These are phyloP conservation scores for Netelia virgata DNA, from an alignment of 2,888 invertebrate species.

Conservation along the genomic window DNA sequence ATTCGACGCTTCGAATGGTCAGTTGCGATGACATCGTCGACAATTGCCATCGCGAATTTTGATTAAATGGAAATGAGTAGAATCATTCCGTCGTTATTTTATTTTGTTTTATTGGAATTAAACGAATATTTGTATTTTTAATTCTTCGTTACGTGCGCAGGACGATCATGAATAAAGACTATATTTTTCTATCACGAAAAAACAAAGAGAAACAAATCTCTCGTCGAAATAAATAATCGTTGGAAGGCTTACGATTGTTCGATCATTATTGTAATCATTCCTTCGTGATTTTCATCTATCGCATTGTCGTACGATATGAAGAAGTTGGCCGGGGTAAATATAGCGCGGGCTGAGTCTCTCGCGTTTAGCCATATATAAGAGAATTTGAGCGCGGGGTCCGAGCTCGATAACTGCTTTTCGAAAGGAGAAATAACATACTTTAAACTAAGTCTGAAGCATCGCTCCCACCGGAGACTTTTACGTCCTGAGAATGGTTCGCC, in stretches of 20 bases:
- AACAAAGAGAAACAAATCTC: no score
- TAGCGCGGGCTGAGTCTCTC: background rate
- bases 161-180: no score
- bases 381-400: constrained; percentile 29
- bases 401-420: constrained; percentile 77
- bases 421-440: constrained; percentile 76
- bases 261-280: no score
- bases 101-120: no score
- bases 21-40: background rate
- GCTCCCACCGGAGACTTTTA: constrained; percentile 81
- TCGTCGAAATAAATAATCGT: no score
- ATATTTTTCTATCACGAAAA: no score
- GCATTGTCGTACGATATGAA: no score
- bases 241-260: no score
- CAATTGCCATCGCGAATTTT: background rate
- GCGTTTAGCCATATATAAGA: constrained; percentile 53
- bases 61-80: background rate
- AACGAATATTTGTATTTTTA: no score
- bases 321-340: background rate
- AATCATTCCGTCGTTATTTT: no score
- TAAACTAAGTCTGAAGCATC: constrained; percentile 84
- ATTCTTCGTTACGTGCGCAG: no score
- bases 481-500: constrained; percentile 48
- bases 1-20: constrained; percentile 19
- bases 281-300: no score